A percentile compares a stretch with the other conserved stretches of the same genome.
Evolutionary conservation across 2,888 invertebrate species (phyloP).

Genomic region (Dasysyrphus tricinctus): DNA sequence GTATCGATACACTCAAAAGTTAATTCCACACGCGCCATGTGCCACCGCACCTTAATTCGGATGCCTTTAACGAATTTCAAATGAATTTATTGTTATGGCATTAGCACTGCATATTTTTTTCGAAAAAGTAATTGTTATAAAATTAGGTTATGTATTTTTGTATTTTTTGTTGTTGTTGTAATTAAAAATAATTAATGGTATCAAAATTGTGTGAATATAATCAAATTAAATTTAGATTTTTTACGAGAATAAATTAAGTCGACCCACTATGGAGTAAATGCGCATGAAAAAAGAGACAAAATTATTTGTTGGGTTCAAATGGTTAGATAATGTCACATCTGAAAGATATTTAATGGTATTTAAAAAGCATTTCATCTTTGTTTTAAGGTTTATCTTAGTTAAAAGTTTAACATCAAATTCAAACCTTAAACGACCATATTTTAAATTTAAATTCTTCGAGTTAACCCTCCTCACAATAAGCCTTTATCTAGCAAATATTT

Average conservation of each 20-base stretch:
- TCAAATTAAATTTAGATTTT: neutral
- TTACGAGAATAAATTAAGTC: neutral
- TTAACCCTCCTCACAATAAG: too few relatives aligned
- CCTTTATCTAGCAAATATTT: too few relatives aligned
- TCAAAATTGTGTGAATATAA: neutral
- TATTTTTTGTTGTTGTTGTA: neutral
- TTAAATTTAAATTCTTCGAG: too few relatives aligned
- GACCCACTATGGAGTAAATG: too few relatives aligned
- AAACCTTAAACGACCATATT: too few relatives aligned
- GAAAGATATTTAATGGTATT: too few relatives aligned
- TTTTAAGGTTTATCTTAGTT: too few relatives aligned
- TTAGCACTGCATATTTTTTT: neutral
- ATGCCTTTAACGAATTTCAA: slow-evolving; percentile 22
- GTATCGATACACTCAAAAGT: slow-evolving; percentile 1
- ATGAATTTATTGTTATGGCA: slow-evolving; percentile 9
- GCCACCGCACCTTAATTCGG: slow-evolving; percentile 25
- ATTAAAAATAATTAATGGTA: neutral
- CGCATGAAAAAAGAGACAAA: too few relatives aligned
- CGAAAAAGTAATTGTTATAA: neutral
- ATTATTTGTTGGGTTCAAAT: too few relatives aligned
- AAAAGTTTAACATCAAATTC: too few relatives aligned
- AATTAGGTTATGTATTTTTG: neutral
- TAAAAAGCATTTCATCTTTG: too few relatives aligned
- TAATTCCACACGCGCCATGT: slow-evolving; percentile 6
- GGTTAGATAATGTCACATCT: too few relatives aligned